Evolutionary conservation across 2,113 vertebrate genomes (phyloP), one percentile per base, ranked within the genome.

Genomic region (Stegastes partitus): DNA sequence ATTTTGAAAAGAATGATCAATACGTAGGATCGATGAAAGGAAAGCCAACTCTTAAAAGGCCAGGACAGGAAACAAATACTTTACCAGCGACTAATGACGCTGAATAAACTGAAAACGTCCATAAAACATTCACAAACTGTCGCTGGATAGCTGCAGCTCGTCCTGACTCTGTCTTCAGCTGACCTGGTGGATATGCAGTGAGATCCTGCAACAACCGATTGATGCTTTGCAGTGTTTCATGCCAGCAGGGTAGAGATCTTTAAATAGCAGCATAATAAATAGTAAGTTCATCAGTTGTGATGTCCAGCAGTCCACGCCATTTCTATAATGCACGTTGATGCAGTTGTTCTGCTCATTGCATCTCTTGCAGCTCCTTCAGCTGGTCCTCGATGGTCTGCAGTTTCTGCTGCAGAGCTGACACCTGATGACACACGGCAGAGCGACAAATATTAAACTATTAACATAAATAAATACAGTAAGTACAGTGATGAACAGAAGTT

Each of bases 351-450:
- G 34, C 5, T 49, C n/a, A 55, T 11, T 67, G 55, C 15, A 49
- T 74, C 50, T 73, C 22, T 22, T 87, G 73, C 69, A 94, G 76
- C 34, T 66, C 25, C 16, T 54, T 66, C 44, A 94, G 85, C 72
- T 94, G 94, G 3, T 93, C 90, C 45, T 94, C 92, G 14, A 90
- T 90, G 39, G 76, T 91, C 80, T 90, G 84, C 72, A 95, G 54
- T 2, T 95, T 93, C 74, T 91, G 82, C 78, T 91, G 69, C 84
- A 94, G 10, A 4, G 87, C 83, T 21, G 82, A 83, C 62, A 93
- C 86, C 95, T 95, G 72, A 47, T 74, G 14, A 39, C 56, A 84
- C 6, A 54, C 12, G 1, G 4, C 5, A 11, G 31, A 5, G 28
- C 19, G 8, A 0, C 11, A 59, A 39, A 45, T 0, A 14, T 11